These are phyloP conservation scores for Leptodactylus fallax DNA, from an alignment of 2,797 vertebrate genomes.

Conservation along the genomic window DNA sequence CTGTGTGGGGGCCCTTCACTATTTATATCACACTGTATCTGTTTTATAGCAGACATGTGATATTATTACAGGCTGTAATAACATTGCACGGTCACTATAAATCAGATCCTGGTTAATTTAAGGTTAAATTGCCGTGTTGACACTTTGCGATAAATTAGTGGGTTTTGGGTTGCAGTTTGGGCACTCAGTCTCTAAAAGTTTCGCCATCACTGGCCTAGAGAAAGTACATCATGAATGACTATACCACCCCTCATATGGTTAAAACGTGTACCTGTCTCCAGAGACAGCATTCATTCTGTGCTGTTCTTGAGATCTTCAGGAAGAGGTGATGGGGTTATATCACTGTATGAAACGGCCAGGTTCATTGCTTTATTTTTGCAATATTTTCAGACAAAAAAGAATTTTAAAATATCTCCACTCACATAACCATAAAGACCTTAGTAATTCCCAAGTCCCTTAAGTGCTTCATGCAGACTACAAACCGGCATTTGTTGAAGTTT, in stretches of 20 bases:
- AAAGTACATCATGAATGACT: background rate
- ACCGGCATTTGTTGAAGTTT: conserved; percentile 18
- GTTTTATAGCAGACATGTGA: too few species aligned
- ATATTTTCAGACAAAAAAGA: conserved; percentile 34
- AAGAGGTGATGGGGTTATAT: conserved; percentile 32
- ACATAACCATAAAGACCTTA: conserved; percentile 16
- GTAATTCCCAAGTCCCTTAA: conserved; percentile 56
- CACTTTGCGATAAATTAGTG: too few species aligned
- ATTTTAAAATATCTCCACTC: background rate
- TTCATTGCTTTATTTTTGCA: conserved; percentile 11
- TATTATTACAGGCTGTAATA: too few species aligned
- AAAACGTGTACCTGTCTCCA: conserved; percentile 10
- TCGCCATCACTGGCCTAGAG: too few species aligned
- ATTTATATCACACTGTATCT: too few species aligned
- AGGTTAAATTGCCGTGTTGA: too few species aligned
- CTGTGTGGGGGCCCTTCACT: too few species aligned
- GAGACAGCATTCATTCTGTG: background rate
- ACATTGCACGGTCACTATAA: too few species aligned
- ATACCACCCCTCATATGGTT: background rate
- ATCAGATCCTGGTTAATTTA: too few species aligned
- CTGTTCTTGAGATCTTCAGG: conserved; percentile 7
- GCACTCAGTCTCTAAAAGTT: too few species aligned
- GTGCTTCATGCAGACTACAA: conserved; percentile 29
- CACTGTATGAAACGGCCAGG: conserved; percentile 24
- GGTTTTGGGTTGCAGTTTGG: too few species aligned